Evolutionary conservation across 1,140 invertebrate genomes (phyloP).

Genomic region (Drosophila sp.): DNA sequence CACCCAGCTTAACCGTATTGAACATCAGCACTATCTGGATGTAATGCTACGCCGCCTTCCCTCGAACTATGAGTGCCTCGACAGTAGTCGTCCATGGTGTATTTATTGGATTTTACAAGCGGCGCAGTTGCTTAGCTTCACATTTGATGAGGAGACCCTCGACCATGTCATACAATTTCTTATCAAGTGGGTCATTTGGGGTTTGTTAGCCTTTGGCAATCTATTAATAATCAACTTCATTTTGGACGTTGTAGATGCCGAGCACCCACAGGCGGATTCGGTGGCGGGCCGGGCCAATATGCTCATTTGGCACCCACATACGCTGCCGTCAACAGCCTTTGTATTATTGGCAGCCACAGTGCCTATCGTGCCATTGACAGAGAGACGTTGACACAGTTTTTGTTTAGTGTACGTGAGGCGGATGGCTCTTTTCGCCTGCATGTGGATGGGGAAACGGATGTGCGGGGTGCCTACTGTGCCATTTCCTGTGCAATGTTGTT

Average conservation of each 20-base stretch:
- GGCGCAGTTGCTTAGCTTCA: constrained; percentile 91
- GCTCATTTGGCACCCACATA: constrained; percentile 98
- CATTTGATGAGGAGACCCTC: constrained; percentile 87
- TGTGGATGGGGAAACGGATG: constrained; percentile 96
- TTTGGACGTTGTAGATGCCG: constrained; percentile 87
- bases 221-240: constrained; percentile 7
- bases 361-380: constrained; percentile 95
- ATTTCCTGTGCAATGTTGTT: constrained; percentile 93
- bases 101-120: constrained; percentile 98
- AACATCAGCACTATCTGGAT: constrained; percentile 89
- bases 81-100: constrained; percentile 97
- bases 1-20: constrained; percentile 86
- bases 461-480: constrained; percentile 98
- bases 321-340: constrained; percentile 96
- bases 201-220: neutral
- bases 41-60: constrained; percentile 88
- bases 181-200: constrained; percentile 68
- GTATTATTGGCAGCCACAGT: constrained; percentile 93
- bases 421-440: constrained; percentile 97
- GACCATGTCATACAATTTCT: constrained; percentile 89
- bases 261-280: constrained; percentile 93
- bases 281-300: constrained; percentile 95
- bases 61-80: constrained; percentile 90
- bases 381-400: constrained; percentile 89
- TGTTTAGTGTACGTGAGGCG: constrained; percentile 89